A percentile compares a stretch with the other conserved stretches of the same genome.
Evolutionary conservation across 1,140 invertebrate species (phyloP).

Genomic region (Brachionus koreanus): DNA sequence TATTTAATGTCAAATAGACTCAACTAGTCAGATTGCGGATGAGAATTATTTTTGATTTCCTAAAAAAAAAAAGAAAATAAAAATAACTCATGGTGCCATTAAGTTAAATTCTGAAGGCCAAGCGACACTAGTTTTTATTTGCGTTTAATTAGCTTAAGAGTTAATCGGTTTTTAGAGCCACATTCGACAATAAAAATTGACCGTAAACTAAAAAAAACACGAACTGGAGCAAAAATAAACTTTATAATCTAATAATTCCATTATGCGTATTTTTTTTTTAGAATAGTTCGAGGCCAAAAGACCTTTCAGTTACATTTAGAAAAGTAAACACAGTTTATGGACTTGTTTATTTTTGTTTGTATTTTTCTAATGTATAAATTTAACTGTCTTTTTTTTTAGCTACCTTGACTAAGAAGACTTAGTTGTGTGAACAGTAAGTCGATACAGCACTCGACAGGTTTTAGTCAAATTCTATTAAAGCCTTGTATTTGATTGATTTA

Average conservation of each 20-base stretch:
- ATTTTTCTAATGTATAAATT: background rate
- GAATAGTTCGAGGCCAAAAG: background rate
- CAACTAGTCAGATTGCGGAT: background rate
- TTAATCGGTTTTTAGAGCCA: slow-evolving; percentile 28
- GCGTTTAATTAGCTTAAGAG: slow-evolving; percentile 14
- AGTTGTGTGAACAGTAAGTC: background rate
- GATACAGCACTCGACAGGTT: background rate
- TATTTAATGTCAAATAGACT: background rate
- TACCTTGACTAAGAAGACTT: slow-evolving; percentile 1
- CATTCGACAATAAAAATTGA: slow-evolving; percentile 20
- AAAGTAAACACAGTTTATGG: slow-evolving; percentile 15
- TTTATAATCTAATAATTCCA: slow-evolving; percentile 32
- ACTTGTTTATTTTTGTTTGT: background rate
- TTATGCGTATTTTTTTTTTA: too few relatives aligned
- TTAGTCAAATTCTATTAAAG: background rate
- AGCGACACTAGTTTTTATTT: slow-evolving; percentile 12
- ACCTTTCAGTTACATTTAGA: slow-evolving; percentile 3
- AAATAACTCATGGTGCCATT: slow-evolving; percentile 24
- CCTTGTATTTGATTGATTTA: background rate
- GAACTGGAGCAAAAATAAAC: slow-evolving; percentile 31
- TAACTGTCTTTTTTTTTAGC: background rate
- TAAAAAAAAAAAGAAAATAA: background rate
- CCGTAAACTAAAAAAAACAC: slow-evolving; percentile 30
- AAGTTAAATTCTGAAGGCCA: background rate
- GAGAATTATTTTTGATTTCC: background rate